phyloP scores from a whole-genome alignment of 2,888 invertebrate genomes.

The Callosobruchus maculatus region DNA sequence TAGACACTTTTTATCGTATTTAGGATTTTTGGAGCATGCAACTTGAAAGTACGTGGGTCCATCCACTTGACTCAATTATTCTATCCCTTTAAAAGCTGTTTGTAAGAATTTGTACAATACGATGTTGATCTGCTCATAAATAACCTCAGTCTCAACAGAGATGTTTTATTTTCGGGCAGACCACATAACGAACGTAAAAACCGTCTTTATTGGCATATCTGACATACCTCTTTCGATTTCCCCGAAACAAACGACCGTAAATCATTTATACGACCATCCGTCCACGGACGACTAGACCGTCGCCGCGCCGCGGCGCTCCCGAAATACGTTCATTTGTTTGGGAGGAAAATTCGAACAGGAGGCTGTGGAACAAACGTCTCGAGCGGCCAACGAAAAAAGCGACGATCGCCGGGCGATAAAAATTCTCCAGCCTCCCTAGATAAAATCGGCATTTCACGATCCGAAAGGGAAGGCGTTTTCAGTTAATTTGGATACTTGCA shows the following conservation, averaged over 20 bases:
- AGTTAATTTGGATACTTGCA: neutral
- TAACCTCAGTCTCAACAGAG: neutral
- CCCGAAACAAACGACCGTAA: neutral
- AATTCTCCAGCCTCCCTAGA: neutral
- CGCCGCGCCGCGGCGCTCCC: neutral
- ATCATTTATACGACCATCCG: neutral
- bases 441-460: neutral
- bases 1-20: too few relatives aligned
- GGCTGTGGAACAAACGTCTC: neutral
- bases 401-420: neutral
- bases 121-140: neutral
- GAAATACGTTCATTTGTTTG: neutral
- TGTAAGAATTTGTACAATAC: neutral
- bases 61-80: too few relatives aligned
- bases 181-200: neutral
- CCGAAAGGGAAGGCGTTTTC: neutral
- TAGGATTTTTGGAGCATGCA: too few relatives aligned
- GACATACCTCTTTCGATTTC: neutral
- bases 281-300: neutral
- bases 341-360: neutral
- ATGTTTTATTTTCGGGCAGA: neutral
- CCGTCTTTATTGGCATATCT: neutral
- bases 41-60: too few relatives aligned
- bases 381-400: neutral
- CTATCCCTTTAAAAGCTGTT: too few relatives aligned